Evolutionary conservation across 2,113 vertebrate genomes (phyloP), one percentile per base, ranked within the genome.

Genomic region (Hippocampus mohnikei): DNA sequence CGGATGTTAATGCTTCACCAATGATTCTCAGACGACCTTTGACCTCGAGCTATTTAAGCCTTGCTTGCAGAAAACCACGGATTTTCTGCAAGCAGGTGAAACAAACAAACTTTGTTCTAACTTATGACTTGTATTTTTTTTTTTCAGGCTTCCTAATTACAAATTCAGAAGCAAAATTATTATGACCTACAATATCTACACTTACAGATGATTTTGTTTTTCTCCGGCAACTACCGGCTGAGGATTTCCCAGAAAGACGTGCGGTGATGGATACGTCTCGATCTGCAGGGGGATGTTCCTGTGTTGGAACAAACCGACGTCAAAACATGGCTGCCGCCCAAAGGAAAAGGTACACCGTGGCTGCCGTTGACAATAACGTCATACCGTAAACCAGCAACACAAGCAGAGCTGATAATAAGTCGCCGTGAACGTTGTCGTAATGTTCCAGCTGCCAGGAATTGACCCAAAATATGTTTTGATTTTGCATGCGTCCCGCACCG

Each of bases 1-100:
- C 25, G 37, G 81, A 87, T 82, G 85, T 90, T 90, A 89, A 88
- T 88, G 70, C 74, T 75, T 90, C 80, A 92, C 87, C 70, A 85
- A 73, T 66, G 55, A 65, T 48, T 81, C 25, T 73, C 67, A 20
- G 41, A 27, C 62, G 77, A 89, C 83, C 88, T 88, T 90, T 88
- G 85, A 73, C 84, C 78, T 72, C 5, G 61, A 71, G 59, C 65
- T 42, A 48, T 73, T 79, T 81, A 33, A 0, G 8, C 58, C 29
- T 42, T 42, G 64, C 78, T n/a, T n/a, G n/a, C n/a, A n/a, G n/a
- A n/a, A n/a, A n/a, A 42, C 29, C 11, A 8, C 66, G 41, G 13
- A 56, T 65, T 69, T 20, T 25, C 69, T 76, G 10, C 40, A 65
- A 68, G 56, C 74, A 86, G 87, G 87, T 88, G 73, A 9, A n/a